Evolutionary conservation across 2,797 vertebrate genomes (phyloP).

Genomic region (Microchirus variegatus): DNA sequence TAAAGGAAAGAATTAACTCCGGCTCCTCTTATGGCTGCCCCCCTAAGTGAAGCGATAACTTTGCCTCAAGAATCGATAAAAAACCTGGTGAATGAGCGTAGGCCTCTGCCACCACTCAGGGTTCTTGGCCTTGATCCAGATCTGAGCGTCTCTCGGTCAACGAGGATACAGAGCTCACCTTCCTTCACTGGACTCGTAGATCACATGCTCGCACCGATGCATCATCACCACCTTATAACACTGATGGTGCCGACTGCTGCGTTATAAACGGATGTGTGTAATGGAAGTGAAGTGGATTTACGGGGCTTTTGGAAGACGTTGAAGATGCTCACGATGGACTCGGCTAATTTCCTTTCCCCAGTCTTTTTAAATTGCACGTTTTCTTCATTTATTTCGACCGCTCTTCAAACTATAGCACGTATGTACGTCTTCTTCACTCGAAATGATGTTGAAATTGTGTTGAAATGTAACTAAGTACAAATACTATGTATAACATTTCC

Average conservation of each 20-base stretch:
- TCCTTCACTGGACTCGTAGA: conserved; percentile 2
- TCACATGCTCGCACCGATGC: conserved; percentile 5
- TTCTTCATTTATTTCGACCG: too few relatives aligned
- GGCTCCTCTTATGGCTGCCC: not conserved
- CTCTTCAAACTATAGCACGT: too few relatives aligned
- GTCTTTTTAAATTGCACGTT: too few relatives aligned
- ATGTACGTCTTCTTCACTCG: too few relatives aligned
- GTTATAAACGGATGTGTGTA: not conserved
- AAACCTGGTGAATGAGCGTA: not conserved
- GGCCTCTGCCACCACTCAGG: not conserved
- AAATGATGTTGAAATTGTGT: too few relatives aligned
- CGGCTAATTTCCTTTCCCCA: too few relatives aligned
- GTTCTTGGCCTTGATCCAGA: conserved; percentile 2
- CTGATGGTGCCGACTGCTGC: conserved; percentile 1
- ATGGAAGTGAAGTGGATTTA: too few relatives aligned
- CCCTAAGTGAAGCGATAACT: not conserved
- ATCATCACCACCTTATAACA: not conserved
- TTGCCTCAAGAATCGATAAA: conserved; percentile 14
- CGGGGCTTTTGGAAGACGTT: too few relatives aligned
- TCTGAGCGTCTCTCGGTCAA: conserved; percentile 1
- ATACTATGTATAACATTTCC: too few relatives aligned
- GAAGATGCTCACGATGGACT: too few relatives aligned
- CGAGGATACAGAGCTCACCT: conserved; percentile 3
- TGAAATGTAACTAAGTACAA: too few relatives aligned
- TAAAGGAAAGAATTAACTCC: not conserved